Evolutionary conservation across 2,113 vertebrate genomes (phyloP).

Genomic region (Drymodes brunneopygia): DNA sequence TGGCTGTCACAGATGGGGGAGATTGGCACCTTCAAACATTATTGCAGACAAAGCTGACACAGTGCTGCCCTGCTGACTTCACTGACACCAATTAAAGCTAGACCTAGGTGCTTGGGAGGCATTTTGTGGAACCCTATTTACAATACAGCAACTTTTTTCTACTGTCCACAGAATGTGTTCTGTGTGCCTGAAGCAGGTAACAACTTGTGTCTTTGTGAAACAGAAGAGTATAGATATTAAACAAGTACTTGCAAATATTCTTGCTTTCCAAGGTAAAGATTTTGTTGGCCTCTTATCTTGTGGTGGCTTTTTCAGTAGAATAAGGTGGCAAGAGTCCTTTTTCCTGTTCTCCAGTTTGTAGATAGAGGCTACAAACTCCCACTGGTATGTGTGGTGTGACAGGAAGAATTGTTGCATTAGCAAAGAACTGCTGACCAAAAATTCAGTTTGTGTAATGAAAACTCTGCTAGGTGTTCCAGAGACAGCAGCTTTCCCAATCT

Average conservation of each 20-base stretch:
- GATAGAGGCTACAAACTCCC: not conserved
- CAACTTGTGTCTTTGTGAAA: not conserved
- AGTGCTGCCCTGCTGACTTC: not conserved
- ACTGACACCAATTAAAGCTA: not conserved
- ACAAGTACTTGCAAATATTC: not conserved
- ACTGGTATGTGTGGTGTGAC: accelerated
- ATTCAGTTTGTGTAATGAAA: not conserved
- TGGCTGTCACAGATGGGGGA: not conserved
- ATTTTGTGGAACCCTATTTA: not conserved
- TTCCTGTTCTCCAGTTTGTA: not conserved
- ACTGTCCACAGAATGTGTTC: not conserved
- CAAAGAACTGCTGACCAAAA: not conserved
- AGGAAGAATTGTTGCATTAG: not conserved
- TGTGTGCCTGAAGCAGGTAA: not conserved
- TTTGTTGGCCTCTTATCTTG: not conserved
- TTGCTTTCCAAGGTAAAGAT: not conserved
- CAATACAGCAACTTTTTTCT: not conserved
- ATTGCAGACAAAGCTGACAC: not conserved
- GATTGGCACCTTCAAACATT: not conserved
- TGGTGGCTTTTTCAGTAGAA: not conserved
- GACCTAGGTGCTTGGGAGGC: not conserved
- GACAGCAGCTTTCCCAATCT: not conserved
- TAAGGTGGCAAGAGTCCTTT: not conserved
- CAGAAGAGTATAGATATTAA: not conserved
- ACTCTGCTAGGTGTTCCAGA: not conserved